Conservation (phyloP, 1,140 invertebrate genomes). For the Pissodes strobi region DNA sequence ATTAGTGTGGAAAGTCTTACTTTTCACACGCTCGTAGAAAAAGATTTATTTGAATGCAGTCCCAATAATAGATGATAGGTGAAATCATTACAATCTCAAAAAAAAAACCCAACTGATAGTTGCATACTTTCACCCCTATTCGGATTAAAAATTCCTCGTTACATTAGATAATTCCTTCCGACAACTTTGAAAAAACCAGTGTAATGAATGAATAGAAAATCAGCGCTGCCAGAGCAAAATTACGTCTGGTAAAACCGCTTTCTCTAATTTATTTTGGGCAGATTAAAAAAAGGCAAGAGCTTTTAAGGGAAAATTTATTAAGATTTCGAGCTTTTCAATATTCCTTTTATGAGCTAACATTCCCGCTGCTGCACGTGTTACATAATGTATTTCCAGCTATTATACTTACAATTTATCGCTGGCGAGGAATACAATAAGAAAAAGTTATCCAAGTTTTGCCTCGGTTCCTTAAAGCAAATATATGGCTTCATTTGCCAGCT, state of each 20-base stretch:
- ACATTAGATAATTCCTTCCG: slow-evolving; percentile 6
- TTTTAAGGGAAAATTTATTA: slow-evolving; percentile 31
- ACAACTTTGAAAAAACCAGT: slow-evolving; percentile 5
- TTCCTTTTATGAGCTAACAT: slow-evolving; percentile 36
- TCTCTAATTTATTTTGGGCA: slow-evolving; percentile 32
- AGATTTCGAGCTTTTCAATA: slow-evolving; percentile 36
- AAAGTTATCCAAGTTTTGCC: slow-evolving; percentile 21
- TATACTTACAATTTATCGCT: slow-evolving; percentile 34
- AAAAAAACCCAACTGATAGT: too few species aligned
- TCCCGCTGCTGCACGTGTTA: slow-evolving; percentile 33
- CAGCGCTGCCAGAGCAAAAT: slow-evolving; percentile 13
- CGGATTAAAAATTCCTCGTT: neutral
- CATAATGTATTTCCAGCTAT: slow-evolving; percentile 35
- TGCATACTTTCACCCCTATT: too few species aligned
- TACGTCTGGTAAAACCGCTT: slow-evolving; percentile 13
- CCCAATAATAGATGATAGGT: too few species aligned
- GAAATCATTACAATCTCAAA: too few species aligned
- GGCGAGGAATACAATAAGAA: slow-evolving; percentile 31
- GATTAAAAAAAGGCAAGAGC: slow-evolving; percentile 30
- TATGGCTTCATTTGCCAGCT: slow-evolving; percentile 37
- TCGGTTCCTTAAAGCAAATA: slow-evolving; percentile 34
- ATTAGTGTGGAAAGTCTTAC: too few species aligned
- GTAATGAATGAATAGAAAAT: slow-evolving; percentile 14
- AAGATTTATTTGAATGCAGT: too few species aligned
- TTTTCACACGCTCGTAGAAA: too few species aligned